Conservation (phyloP, 2,797 vertebrate genomes). For the Coranthus polyacanthus region DNA sequence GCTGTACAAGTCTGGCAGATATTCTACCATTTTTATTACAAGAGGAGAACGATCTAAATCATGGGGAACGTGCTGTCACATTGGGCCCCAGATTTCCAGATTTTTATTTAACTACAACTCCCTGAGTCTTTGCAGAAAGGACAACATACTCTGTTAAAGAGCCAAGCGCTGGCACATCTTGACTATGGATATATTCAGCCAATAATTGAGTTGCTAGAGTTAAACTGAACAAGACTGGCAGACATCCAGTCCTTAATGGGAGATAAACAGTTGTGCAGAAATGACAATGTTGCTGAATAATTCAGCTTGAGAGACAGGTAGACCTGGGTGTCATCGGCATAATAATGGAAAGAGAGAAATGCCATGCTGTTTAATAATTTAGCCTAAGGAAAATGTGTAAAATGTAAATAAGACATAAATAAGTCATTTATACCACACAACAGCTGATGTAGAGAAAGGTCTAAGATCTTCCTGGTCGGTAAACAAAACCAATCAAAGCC, state of each 20-base stretch:
- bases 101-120: slow-evolving; percentile 3
- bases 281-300: slow-evolving; percentile 31
- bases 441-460: background rate
- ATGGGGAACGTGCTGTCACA: too few relatives aligned
- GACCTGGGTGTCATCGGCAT: slow-evolving; percentile 10
- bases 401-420: slow-evolving; percentile 6
- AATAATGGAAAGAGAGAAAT: slow-evolving; percentile 19
- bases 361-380: background rate
- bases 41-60: too few relatives aligned
- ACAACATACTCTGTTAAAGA: slow-evolving; percentile 22
- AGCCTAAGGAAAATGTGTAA: slow-evolving; percentile 11
- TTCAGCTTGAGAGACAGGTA: slow-evolving; percentile 26
- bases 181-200: slow-evolving; percentile 4
- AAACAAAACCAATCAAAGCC: slow-evolving; percentile 7
- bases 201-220: slow-evolving; percentile 46
- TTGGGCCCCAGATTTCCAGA: too few relatives aligned
- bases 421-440: background rate
- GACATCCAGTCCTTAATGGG: slow-evolving; percentile 41
- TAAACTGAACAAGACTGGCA: slow-evolving; percentile 43
- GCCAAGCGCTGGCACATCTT: slow-evolving; percentile 25
- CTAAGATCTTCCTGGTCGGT: background rate
- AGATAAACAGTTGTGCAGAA: slow-evolving; percentile 45
- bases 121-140: slow-evolving; percentile 14
- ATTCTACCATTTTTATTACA: too few relatives aligned
- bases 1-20: too few relatives aligned